Percentiles rank a stretch among this genome's conserved stretches.
Conservation (phyloP, 2,888 invertebrate species). For the Sipha maydis region DNA sequence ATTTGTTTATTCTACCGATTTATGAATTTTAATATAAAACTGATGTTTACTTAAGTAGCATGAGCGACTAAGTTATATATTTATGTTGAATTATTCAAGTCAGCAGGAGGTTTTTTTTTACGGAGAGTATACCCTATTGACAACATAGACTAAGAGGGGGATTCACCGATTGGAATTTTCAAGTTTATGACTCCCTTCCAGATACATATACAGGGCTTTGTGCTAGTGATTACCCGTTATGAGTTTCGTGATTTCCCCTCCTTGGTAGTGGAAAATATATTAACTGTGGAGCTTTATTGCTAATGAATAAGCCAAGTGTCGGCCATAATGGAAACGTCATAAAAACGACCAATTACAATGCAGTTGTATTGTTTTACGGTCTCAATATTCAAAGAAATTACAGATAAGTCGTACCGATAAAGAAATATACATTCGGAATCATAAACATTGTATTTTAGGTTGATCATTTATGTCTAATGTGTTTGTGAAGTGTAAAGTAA, state of each 20-base stretch:
- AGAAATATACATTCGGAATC: background rate
- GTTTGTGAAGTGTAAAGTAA: background rate
- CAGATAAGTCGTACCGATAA: background rate
- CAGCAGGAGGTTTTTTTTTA: conserved; percentile 21
- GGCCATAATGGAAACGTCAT: conserved; percentile 37
- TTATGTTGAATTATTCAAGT: conserved; percentile 3
- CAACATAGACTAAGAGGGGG: background rate
- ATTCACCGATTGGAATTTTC: conserved; percentile 42
- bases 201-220: background rate
- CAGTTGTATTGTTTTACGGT: conserved; percentile 28
- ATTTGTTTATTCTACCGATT: conserved; percentile 26
- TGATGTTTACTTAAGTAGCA: background rate
- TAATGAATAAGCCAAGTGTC: conserved; percentile 46
- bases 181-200: conserved; percentile 34
- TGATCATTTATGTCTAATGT: background rate
- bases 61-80: background rate
- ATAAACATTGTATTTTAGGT: background rate
- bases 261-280: background rate
- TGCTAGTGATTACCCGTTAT: conserved; percentile 9
- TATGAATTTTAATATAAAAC: conserved; percentile 5
- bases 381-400: background rate
- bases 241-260: conserved; percentile 44
- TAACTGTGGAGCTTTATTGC: conserved; percentile 45
- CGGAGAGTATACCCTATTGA: background rate
- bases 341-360: conserved; percentile 47